phyloP scores from a whole-genome alignment of 2,797 vertebrate species.

The Cyprinodon diabolis region DNA sequence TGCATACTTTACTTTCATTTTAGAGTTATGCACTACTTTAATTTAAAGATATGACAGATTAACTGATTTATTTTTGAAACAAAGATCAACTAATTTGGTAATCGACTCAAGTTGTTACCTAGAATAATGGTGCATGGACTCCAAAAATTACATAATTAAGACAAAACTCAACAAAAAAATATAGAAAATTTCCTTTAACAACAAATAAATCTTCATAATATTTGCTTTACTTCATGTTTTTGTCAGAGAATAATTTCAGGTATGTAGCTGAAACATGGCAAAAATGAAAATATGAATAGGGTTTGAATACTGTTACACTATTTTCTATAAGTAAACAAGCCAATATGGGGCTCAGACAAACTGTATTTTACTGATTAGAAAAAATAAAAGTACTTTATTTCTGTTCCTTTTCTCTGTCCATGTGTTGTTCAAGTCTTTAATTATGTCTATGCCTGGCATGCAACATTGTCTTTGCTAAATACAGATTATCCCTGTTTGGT shows the following conservation, averaged over 20 bases:
- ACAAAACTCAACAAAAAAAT: too few relatives aligned
- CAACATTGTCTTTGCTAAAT: conserved; percentile 1
- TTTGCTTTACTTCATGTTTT: not conserved
- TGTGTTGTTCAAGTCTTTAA: conserved; percentile 23
- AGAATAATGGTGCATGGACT: too few relatives aligned
- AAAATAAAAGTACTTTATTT: conserved; percentile 22
- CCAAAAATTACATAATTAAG: too few relatives aligned
- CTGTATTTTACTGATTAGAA: conserved; percentile 59
- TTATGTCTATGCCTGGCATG: not conserved
- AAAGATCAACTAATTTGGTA: too few relatives aligned
- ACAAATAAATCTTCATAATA: too few relatives aligned
- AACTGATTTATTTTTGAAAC: too few relatives aligned
- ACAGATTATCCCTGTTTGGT: conserved; percentile 39
- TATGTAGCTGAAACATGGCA: not conserved
- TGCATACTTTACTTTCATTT: not conserved
- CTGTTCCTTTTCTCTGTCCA: not conserved
- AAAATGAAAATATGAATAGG: not conserved
- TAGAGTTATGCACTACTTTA: not conserved
- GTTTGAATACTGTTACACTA: not conserved
- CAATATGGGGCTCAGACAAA: conserved; percentile 64
- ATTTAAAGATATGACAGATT: too few relatives aligned
- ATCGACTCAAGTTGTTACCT: too few relatives aligned
- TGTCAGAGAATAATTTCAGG: not conserved
- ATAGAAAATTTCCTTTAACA: too few relatives aligned
- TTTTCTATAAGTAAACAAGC: conserved; percentile 32